Evolutionary conservation across 2,797 vertebrate genomes (phyloP).

Genomic region (Synaphobranchus kaupii): DNA sequence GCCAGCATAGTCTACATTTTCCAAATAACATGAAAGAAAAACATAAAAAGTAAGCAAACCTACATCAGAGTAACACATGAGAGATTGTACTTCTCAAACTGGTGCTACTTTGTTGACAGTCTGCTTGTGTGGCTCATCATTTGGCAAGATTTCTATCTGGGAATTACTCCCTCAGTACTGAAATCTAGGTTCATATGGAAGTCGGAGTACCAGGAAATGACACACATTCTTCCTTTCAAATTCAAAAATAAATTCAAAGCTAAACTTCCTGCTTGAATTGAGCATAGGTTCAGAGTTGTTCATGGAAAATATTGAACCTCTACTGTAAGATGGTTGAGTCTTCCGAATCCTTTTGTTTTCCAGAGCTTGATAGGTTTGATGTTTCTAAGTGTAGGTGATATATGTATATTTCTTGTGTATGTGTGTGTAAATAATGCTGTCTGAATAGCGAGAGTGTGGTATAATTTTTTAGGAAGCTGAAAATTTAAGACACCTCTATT

Average conservation of each 20-base stretch:
- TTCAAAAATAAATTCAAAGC: slow-evolving; percentile 64
- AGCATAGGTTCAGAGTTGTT: slow-evolving; percentile 19
- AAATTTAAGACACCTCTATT: neutral
- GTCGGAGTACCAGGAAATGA: slow-evolving; percentile 70
- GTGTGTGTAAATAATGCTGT: too few relatives aligned
- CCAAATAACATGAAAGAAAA: neutral
- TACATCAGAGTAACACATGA: neutral
- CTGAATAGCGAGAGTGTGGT: too few relatives aligned
- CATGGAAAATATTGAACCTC: slow-evolving; percentile 15
- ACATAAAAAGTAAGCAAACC: neutral
- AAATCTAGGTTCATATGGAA: slow-evolving; percentile 49
- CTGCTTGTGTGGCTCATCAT: neutral
- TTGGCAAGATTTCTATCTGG: slow-evolving; percentile 44
- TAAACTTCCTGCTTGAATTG: slow-evolving; percentile 37
- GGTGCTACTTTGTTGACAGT: slow-evolving; percentile 2
- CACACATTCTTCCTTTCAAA: slow-evolving; percentile 68
- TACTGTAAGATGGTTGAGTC: neutral
- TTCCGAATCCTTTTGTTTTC: slow-evolving; percentile 6
- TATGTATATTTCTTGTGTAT: too few relatives aligned
- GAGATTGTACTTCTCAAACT: neutral
- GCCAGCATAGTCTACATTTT: neutral
- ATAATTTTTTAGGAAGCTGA: neutral
- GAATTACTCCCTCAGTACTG: slow-evolving; percentile 52
- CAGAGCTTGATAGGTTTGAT: neutral
- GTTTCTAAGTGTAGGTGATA: neutral